phyloP scores from a whole-genome alignment of 2,888 invertebrate species.

The Agrochola circellaris region DNA sequence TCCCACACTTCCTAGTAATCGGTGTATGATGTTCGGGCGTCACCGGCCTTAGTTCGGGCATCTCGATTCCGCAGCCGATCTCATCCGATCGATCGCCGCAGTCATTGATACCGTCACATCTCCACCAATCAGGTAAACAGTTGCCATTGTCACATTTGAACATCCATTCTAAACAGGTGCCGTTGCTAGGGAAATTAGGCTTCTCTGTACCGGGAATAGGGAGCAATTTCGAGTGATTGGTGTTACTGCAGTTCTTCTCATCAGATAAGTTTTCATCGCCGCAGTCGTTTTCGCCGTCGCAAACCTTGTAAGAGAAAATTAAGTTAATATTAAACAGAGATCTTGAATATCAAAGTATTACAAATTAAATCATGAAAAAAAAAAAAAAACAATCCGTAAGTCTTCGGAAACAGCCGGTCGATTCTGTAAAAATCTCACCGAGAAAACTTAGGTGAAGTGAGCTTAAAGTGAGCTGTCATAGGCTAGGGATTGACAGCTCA shows the following conservation, averaged over 20 bases:
- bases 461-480: no score
- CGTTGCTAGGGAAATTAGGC: conserved; percentile 78
- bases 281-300: conserved; percentile 94
- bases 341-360: not conserved
- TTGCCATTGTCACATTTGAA: conserved; percentile 93
- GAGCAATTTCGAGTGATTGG: conserved; percentile 76
- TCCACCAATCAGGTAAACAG: conserved; percentile 95
- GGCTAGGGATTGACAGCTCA: no score
- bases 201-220: conserved; percentile 76
- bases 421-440: no score
- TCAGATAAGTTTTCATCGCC: conserved; percentile 92
- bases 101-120: conserved; percentile 94
- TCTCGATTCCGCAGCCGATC: conserved; percentile 88
- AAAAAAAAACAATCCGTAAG: not conserved
- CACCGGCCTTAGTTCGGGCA: conserved; percentile 72
- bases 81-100: conserved; percentile 95
- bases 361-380: not conserved
- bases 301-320: conserved; percentile 80
- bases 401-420: not conserved
- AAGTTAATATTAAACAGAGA: not conserved
- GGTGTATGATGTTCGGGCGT: conserved; percentile 71
- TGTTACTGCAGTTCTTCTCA: conserved; percentile 92
- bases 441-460: no score
- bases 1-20: conserved; percentile 77
- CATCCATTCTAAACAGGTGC: conserved; percentile 94